Conservation (phyloP, 2,888 invertebrate species). For the Phania funesta region DNA sequence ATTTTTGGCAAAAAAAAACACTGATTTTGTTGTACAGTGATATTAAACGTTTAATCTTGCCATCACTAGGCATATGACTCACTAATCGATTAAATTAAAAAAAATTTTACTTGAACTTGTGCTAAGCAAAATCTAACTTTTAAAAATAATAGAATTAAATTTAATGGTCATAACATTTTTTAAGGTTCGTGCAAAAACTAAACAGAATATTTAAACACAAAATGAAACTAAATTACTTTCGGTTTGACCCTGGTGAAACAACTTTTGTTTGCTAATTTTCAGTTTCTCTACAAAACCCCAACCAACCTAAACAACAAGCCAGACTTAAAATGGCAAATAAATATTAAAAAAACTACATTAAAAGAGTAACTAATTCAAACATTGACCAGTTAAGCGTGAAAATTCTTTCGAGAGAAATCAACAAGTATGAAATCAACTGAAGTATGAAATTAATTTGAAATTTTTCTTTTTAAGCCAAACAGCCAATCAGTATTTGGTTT, state of each 20-base stretch:
- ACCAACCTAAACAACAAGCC: background rate
- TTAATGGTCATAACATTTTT: constrained; percentile 1
- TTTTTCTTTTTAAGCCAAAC: background rate
- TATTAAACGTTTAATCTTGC: too few relatives aligned
- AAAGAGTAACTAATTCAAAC: constrained; percentile 19
- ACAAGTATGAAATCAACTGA: constrained; percentile 11
- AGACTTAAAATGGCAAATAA: background rate
- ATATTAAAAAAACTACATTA: background rate
- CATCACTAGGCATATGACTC: too few relatives aligned
- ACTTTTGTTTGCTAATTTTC: constrained; percentile 19
- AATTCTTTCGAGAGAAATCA: constrained; percentile 37
- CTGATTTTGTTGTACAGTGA: too few relatives aligned
- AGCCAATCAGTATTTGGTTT: too few relatives aligned
- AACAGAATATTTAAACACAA: background rate
- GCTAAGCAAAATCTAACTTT: too few relatives aligned
- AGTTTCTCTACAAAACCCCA: background rate
- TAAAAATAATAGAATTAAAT: background rate
- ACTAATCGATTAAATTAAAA: too few relatives aligned
- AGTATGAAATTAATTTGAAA: constrained; percentile 50
- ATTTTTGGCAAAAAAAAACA: too few relatives aligned
- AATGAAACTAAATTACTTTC: constrained; percentile 33
- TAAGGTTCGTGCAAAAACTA: background rate
- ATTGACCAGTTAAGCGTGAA: constrained; percentile 49
- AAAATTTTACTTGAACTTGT: too few relatives aligned
- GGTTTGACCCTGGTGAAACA: constrained; percentile 46